Evolutionary conservation across 2,113 vertebrate species (phyloP).

Genomic region (Chionis minor): DNA sequence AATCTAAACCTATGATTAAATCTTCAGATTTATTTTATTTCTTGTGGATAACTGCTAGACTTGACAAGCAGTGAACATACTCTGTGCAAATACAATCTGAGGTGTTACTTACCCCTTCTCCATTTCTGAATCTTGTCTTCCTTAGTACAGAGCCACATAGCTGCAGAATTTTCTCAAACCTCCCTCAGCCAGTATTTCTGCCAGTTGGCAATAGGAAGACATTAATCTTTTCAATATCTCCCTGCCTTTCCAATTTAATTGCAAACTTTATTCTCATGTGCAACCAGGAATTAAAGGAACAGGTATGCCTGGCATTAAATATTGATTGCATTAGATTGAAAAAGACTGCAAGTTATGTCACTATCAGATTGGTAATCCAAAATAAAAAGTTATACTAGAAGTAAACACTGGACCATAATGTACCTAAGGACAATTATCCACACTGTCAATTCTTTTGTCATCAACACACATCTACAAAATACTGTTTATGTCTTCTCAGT

Average conservation of each 20-base stretch:
- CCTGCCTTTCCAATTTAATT: constrained; percentile 29
- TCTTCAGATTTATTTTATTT: constrained; percentile 41
- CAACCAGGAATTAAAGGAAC: constrained; percentile 32
- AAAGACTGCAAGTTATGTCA: not conserved
- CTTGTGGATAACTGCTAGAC: not conserved
- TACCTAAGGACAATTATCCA: constrained; percentile 2
- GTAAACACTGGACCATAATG: not conserved
- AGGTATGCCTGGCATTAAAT: not conserved
- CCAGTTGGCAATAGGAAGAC: not conserved
- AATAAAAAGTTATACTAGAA: not conserved
- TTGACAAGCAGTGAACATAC: constrained; percentile 3
- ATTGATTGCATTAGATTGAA: not conserved
- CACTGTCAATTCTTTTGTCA: not conserved
- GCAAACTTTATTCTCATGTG: constrained; percentile 50
- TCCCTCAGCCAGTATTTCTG: not conserved
- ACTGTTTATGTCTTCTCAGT: not conserved
- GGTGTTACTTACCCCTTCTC: not conserved
- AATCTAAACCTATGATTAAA: constrained; percentile 57
- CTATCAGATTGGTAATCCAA: not conserved
- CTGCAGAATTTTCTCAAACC: not conserved
- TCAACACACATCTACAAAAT: not conserved
- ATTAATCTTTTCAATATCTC: constrained; percentile 4
- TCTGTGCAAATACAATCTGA: not conserved
- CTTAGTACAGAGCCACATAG: not conserved
- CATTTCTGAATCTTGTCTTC: not conserved